Conservation (phyloP, 2,888 invertebrate species). For the Dromius quadrimaculatus region DNA sequence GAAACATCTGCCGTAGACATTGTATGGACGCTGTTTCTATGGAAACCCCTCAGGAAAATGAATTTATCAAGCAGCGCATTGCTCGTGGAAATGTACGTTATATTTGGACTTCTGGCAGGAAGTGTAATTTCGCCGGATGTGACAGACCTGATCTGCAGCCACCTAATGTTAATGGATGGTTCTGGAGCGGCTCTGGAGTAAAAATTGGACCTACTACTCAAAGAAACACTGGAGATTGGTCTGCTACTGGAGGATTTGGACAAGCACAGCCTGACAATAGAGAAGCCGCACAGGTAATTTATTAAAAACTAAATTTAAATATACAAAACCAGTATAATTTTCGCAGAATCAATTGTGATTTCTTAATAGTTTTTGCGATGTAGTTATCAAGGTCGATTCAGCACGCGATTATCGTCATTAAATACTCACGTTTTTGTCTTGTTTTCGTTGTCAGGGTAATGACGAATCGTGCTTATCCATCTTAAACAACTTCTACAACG, state of each 20-base stretch:
- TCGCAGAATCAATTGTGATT: conserved; percentile 1
- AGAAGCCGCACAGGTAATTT: conserved; percentile 84
- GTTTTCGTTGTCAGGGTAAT: conserved; percentile 75
- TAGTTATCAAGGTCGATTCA: conserved; percentile 13
- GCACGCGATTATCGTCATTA: conserved; percentile 21
- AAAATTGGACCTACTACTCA: conserved; percentile 91
- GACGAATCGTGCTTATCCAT: conserved; percentile 92
- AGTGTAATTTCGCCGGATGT: conserved; percentile 93
- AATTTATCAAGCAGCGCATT: conserved; percentile 89
- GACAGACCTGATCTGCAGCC: conserved; percentile 85
- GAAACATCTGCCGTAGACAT: conserved; percentile 91
- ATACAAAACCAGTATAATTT: no score
- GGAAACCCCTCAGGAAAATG: conserved; percentile 92
- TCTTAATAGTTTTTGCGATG: conserved; percentile 23
- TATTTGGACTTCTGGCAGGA: conserved; percentile 93
- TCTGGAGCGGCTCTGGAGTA: conserved; percentile 94
- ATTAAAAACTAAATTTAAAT: background rate
- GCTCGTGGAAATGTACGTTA: conserved; percentile 82
- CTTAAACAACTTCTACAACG: conserved; percentile 92
- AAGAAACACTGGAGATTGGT: conserved; percentile 92
- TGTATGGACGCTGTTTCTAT: conserved; percentile 95
- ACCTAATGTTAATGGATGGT: conserved; percentile 90
- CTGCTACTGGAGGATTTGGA: conserved; percentile 87
- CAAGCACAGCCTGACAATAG: conserved; percentile 91
- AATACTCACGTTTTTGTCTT: conserved; percentile 29